A percentile compares a stretch with the other conserved stretches of the same genome.
Evolutionary conservation across 2,888 invertebrate genomes (phyloP).

Genomic region (Lepeophtheirus nordmannii): DNA sequence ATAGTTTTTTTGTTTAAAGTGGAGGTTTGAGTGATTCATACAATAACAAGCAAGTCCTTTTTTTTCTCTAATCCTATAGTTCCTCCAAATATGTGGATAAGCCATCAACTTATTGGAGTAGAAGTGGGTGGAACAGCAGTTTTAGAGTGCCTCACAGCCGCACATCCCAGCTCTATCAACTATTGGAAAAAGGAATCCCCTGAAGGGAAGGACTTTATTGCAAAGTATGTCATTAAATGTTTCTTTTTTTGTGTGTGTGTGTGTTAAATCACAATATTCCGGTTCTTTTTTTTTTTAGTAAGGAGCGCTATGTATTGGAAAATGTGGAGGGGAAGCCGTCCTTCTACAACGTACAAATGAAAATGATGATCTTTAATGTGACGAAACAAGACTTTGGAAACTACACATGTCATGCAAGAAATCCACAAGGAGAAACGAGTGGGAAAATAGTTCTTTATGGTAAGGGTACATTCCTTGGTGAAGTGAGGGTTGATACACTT

Average conservation of each 20-base stretch:
- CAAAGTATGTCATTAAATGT: not conserved
- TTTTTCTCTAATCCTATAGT: constrained; percentile 40
- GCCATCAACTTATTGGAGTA: constrained; percentile 66
- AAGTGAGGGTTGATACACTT: too few relatives aligned
- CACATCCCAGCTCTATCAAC: constrained; percentile 35
- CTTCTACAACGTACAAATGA: constrained; percentile 20
- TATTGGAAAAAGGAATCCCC: constrained; percentile 29
- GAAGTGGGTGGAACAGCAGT: constrained; percentile 54
- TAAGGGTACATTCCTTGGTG: not conserved
- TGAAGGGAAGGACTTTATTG: not conserved
- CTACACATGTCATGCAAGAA: constrained; percentile 15
- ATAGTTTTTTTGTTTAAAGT: too few relatives aligned
- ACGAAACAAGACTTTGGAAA: not conserved
- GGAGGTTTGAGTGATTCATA: too few relatives aligned
- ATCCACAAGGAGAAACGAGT: constrained; percentile 14
- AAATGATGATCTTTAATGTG: constrained; percentile 13
- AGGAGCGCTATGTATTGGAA: not conserved
- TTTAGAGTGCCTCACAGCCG: constrained; percentile 66
- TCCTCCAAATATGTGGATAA: constrained; percentile 70
- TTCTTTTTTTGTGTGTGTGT: not conserved
- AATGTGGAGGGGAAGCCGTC: constrained; percentile 8
- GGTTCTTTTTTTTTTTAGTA: not conserved
- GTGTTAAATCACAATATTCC: too few relatives aligned
- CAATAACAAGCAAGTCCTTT: too few relatives aligned
- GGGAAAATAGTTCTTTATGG: constrained; percentile 21